These are phyloP conservation scores for Ommatoiulus sabulosus DNA, from an alignment of 2,888 invertebrate genomes.

Conservation along the genomic window DNA sequence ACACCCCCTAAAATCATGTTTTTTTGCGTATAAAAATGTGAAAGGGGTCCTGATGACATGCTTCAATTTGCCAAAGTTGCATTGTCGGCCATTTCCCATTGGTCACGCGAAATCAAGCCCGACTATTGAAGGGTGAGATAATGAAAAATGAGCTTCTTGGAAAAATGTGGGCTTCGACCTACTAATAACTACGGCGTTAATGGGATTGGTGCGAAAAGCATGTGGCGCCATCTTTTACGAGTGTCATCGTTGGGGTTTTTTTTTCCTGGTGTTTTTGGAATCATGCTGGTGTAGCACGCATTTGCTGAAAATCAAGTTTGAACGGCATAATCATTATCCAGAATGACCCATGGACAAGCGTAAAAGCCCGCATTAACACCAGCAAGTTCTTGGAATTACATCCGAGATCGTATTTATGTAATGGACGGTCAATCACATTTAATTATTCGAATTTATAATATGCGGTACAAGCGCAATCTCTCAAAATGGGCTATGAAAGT, in stretches of 20 bases:
- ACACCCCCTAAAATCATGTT: constrained; percentile 42
- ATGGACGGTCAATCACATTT: no score
- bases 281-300: no score
- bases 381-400: no score
- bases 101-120: constrained; percentile 39
- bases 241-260: background rate
- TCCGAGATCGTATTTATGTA: no score
- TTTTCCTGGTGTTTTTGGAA: background rate
- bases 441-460: no score
- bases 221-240: background rate
- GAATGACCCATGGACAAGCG: no score
- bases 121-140: constrained; percentile 30
- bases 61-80: constrained; percentile 51
- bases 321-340: no score
- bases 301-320: no score
- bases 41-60: constrained; percentile 50
- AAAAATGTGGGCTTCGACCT: constrained; percentile 42
- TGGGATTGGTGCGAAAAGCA: background rate
- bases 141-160: constrained; percentile 40
- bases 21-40: constrained; percentile 15
- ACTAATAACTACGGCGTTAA: constrained; percentile 8
- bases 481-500: no score
- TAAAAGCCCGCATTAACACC: no score
- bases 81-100: constrained; percentile 47
- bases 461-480: no score